Conservation (phyloP, 2,888 invertebrate genomes). For the Oithona nana region DNA sequence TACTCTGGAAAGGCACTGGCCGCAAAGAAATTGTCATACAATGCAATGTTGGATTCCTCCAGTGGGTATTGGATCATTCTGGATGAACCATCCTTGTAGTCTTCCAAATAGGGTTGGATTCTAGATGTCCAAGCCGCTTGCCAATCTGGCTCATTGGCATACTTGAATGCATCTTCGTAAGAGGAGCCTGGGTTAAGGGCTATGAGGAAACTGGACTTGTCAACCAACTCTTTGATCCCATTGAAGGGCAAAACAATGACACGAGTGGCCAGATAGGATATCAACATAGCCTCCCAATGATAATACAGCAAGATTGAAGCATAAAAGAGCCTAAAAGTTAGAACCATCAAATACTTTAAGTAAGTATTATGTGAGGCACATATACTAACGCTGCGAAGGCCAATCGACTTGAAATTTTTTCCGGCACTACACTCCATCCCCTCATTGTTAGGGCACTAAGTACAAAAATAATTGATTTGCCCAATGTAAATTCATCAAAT, state of each 20-base stretch:
- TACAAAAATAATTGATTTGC: too few species aligned
- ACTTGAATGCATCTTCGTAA: not conserved
- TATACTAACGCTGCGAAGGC: too few species aligned
- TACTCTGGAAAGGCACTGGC: not conserved
- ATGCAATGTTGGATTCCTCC: too few species aligned
- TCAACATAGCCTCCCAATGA: slow-evolving; percentile 10
- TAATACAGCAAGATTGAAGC: not conserved
- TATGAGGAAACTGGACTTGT: not conserved
- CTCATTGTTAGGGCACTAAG: too few species aligned
- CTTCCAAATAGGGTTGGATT: not conserved
- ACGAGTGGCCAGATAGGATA: not conserved
- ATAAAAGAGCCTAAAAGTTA: not conserved
- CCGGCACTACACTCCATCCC: too few species aligned
- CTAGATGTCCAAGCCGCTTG: not conserved
- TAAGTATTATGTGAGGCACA: too few species aligned
- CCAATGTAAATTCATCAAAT: too few species aligned
- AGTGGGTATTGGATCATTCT: too few species aligned
- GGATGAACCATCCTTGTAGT: too few species aligned
- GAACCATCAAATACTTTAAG: not conserved
- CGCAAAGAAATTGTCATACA: too few species aligned
- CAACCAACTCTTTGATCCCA: not conserved
- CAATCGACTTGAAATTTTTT: too few species aligned
- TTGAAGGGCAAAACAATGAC: slow-evolving; percentile 3
- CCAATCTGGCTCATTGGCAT: not conserved
- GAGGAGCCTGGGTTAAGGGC: not conserved